These are phyloP conservation scores for Eristalis tenax DNA, from an alignment of 2,888 invertebrate species.

Conservation along the genomic window DNA sequence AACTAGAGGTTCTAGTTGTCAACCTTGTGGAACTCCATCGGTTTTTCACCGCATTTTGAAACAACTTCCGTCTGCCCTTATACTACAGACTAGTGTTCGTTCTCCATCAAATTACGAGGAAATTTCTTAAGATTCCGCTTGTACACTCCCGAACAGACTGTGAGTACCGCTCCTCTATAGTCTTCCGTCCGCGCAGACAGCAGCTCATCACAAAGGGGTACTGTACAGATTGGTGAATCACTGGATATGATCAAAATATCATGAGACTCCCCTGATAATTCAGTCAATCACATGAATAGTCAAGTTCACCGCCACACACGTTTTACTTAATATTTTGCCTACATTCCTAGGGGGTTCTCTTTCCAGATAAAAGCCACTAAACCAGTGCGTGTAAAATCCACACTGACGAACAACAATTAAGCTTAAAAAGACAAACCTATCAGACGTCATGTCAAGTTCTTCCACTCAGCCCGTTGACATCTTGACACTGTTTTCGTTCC, in stretches of 20 bases:
- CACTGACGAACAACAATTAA: not conserved
- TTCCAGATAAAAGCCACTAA: not conserved
- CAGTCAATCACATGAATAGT: not conserved
- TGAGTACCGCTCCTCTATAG: too few relatives aligned
- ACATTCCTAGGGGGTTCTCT: not conserved
- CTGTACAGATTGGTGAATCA: not conserved
- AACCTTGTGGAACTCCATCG: too few relatives aligned
- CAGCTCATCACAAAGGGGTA: too few relatives aligned
- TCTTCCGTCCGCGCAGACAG: too few relatives aligned
- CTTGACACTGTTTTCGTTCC: not conserved
- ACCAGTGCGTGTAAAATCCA: not conserved
- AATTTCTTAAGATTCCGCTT: too few relatives aligned
- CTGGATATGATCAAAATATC: not conserved
- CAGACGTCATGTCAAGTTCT: not conserved
- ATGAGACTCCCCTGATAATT: not conserved
- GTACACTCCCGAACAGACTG: too few relatives aligned
- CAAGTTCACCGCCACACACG: not conserved
- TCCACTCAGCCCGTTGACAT: not conserved
- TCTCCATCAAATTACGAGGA: too few relatives aligned
- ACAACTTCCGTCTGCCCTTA: too few relatives aligned
- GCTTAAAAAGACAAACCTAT: not conserved
- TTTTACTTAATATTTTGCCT: not conserved
- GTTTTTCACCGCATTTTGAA: too few relatives aligned
- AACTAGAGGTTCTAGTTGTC: too few relatives aligned
- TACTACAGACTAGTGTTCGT: too few relatives aligned